phyloP scores from a whole-genome alignment of 2,113 vertebrate species.

The Gymnogyps californianus region DNA sequence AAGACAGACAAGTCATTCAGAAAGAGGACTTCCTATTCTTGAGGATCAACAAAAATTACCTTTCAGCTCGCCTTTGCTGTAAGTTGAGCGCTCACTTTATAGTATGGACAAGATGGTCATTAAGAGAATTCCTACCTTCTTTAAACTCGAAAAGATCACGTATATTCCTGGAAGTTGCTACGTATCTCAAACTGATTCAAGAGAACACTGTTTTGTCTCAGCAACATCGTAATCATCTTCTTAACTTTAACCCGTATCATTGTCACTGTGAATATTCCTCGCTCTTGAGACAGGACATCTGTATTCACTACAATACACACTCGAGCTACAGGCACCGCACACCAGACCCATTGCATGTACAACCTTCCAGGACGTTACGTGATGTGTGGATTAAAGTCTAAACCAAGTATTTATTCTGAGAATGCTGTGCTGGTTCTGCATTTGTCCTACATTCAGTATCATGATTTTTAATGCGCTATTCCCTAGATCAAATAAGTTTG shows the following conservation, averaged over 20 bases:
- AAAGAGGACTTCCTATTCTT: neutral
- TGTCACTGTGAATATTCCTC: neutral
- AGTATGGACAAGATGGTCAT: accelerated
- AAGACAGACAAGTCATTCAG: neutral
- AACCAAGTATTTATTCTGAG: neutral
- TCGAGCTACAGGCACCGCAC: too few species aligned
- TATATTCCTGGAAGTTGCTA: neutral
- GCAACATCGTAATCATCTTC: neutral
- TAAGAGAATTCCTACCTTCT: neutral
- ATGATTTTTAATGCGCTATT: neutral
- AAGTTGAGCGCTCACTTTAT: neutral
- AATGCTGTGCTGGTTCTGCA: neutral
- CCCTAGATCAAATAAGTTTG: neutral
- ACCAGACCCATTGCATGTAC: too few species aligned
- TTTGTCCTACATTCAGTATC: neutral
- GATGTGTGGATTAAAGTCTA: neutral
- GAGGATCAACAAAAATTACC: neutral
- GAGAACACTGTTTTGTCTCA: neutral
- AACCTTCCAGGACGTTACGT: neutral
- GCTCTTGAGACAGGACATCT: too few species aligned
- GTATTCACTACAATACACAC: accelerated
- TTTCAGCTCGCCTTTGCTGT: neutral
- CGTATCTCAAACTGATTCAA: neutral
- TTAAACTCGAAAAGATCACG: neutral
- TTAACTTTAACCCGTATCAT: accelerated